Evolutionary conservation across 2,113 vertebrate genomes (phyloP).

Genomic region (Aphelocoma coerulescens): DNA sequence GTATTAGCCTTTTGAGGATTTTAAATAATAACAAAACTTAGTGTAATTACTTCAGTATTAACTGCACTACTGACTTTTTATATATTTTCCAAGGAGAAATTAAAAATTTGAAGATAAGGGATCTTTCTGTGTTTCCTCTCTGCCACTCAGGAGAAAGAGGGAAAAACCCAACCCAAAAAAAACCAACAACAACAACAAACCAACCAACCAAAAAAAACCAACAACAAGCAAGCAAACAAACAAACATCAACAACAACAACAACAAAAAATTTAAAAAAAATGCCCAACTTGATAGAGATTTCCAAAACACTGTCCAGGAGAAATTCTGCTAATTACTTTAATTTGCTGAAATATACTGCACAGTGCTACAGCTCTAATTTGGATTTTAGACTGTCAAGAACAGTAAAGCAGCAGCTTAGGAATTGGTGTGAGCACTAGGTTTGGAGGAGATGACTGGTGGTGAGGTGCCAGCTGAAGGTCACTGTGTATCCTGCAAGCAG

Average conservation of each 20-base stretch:
- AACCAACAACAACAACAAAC: background rate
- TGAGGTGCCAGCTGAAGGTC: background rate
- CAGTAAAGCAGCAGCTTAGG: background rate
- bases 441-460: background rate
- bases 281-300: background rate
- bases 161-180: background rate
- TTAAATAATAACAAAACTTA: background rate
- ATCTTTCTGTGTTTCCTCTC: background rate
- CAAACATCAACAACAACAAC: too few relatives aligned
- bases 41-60: background rate
- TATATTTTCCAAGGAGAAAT: background rate
- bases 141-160: background rate
- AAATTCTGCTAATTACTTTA: background rate
- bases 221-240: too few relatives aligned
- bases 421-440: background rate
- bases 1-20: background rate
- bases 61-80: background rate
- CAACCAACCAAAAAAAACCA: background rate
- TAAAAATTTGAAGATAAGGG: background rate
- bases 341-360: background rate
- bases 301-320: background rate
- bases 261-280: too few relatives aligned
- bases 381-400: background rate
- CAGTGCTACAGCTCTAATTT: background rate
- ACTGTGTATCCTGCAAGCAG: background rate